Conservation (phyloP, 92 coral and sea anemone species). For the Nematostella vectensis region DNA sequence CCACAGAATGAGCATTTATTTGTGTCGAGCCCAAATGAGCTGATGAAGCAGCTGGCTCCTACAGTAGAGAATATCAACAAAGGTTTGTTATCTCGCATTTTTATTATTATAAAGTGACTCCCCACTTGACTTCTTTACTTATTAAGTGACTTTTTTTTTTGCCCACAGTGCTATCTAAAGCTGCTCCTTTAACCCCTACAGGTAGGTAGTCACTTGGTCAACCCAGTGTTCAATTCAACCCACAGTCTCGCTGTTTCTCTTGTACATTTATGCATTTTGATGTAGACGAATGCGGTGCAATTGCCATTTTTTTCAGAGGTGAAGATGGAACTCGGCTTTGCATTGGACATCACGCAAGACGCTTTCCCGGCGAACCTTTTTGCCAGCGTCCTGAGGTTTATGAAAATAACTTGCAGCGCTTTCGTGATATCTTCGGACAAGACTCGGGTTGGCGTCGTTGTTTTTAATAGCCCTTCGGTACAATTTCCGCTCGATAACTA, state of each 20-base stretch:
- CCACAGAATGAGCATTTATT: slow-evolving; percentile 54
- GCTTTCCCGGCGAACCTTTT: slow-evolving; percentile 32
- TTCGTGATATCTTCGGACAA: slow-evolving; percentile 38
- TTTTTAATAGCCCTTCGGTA: slow-evolving; percentile 30
- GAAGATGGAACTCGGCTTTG: slow-evolving; percentile 62
- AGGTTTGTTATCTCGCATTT: slow-evolving; percentile 21
- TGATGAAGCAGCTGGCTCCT: slow-evolving; percentile 36
- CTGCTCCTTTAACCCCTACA: background rate
- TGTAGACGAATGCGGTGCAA: too few species aligned
- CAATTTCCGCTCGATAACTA: slow-evolving; percentile 40
- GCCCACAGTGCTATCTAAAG: too few species aligned
- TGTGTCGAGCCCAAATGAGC: slow-evolving; percentile 19
- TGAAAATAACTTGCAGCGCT: slow-evolving; percentile 39
- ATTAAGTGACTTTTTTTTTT: too few species aligned
- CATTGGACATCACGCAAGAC: slow-evolving; percentile 37
- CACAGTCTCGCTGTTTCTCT: too few species aligned
- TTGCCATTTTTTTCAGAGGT: slow-evolving; percentile 22
- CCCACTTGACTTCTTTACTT: too few species aligned
- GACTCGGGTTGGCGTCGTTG: slow-evolving; percentile 58
- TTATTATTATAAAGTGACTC: too few species aligned
- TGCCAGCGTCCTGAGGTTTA: slow-evolving; percentile 37
- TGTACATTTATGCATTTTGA: too few species aligned
- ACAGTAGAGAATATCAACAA: slow-evolving; percentile 59
- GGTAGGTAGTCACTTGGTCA: too few species aligned
- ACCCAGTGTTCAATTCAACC: too few species aligned